phyloP scores from a whole-genome alignment of 1,140 invertebrate genomes.

The Atta cephalotes region DNA sequence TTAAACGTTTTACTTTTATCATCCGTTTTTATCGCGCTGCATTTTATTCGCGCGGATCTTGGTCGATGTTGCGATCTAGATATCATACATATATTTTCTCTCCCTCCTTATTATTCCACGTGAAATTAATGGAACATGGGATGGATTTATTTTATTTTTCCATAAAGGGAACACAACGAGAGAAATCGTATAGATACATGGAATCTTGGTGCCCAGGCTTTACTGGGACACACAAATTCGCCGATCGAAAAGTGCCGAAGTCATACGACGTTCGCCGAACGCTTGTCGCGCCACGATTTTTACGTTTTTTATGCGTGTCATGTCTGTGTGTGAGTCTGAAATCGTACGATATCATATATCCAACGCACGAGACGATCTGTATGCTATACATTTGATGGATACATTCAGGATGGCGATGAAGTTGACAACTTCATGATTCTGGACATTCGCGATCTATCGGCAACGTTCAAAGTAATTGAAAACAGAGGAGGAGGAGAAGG shows the following conservation, averaged over 20 bases:
- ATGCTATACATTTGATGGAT: background rate
- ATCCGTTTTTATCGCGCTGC: background rate
- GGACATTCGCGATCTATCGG: background rate
- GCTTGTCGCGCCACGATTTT: constrained; percentile 31
- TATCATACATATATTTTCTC: background rate
- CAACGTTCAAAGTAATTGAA: background rate
- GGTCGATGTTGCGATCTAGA: background rate
- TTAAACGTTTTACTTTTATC: background rate
- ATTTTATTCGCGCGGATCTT: background rate
- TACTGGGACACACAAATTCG: constrained; percentile 48
- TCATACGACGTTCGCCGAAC: constrained; percentile 44
- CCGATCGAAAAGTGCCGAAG: constrained; percentile 58
- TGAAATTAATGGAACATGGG: background rate
- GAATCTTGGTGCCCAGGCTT: constrained; percentile 35
- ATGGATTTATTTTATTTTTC: constrained; percentile 37
- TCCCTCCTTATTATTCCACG: background rate
- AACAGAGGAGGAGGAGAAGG: no score
- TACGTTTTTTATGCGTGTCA: background rate
- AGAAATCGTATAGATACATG: constrained; percentile 28
- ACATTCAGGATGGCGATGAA: background rate
- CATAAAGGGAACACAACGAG: constrained; percentile 22
- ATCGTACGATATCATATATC: background rate
- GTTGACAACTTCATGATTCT: background rate
- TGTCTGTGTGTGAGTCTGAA: background rate
- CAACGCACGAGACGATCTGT: constrained; percentile 1